A percentile compares a stretch with the other conserved stretches of the same genome.
Evolutionary conservation across 2,113 vertebrate species (phyloP).

Genomic region (Melanostigma gelatinosum): DNA sequence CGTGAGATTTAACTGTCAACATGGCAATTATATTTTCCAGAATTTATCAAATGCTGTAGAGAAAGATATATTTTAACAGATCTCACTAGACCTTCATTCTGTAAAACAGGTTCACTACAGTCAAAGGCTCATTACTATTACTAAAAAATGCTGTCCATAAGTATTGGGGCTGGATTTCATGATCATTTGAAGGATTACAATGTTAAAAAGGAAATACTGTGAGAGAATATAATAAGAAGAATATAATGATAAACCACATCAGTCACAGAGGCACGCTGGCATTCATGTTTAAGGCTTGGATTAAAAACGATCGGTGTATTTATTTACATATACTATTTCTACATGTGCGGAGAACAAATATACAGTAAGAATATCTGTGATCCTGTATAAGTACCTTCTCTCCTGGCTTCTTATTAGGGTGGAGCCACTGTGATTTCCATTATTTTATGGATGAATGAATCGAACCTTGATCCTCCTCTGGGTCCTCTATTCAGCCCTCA

Average conservation of each 20-base stretch:
- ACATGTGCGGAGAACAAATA: neutral
- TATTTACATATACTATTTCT: neutral
- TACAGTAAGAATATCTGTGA: neutral
- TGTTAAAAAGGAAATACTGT: neutral
- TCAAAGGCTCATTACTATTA: too few relatives aligned
- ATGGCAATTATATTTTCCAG: neutral
- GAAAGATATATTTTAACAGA: too few relatives aligned
- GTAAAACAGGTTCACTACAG: too few relatives aligned
- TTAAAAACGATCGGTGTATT: neutral
- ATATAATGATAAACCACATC: neutral
- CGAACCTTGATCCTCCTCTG: neutral
- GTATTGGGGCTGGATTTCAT: neutral
- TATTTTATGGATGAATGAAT: slow-evolving; percentile 5
- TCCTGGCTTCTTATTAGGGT: neutral
- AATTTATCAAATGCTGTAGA: too few relatives aligned
- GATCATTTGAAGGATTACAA: neutral
- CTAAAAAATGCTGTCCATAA: neutral
- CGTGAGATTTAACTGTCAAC: slow-evolving; percentile 15
- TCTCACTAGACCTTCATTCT: too few relatives aligned
- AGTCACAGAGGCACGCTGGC: neutral
- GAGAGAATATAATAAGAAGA: neutral
- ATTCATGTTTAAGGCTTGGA: neutral
- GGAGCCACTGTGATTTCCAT: neutral
- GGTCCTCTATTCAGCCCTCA: neutral
- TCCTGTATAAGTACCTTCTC: neutral